Percentiles rank a stretch among this genome's conserved stretches.
These are phyloP conservation scores for Eriocheir sinensis DNA, from an alignment of 1,140 invertebrate genomes.

Conservation along the genomic window DNA sequence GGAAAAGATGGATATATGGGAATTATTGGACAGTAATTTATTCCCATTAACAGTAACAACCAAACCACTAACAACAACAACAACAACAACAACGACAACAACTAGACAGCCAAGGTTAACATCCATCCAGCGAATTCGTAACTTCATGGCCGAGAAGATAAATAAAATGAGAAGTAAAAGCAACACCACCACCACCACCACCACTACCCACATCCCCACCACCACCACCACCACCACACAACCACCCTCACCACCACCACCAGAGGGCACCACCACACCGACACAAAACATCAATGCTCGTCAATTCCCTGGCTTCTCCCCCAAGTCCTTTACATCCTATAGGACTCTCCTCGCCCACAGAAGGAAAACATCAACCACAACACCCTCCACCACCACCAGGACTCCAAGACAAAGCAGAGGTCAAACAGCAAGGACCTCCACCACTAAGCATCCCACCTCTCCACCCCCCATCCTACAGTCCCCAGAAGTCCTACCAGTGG, in stretches of 20 bases:
- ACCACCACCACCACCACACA: too few relatives aligned
- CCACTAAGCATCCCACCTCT: neutral
- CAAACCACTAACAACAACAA: neutral
- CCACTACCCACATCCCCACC: neutral
- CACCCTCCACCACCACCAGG: neutral
- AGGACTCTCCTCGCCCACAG: too few relatives aligned
- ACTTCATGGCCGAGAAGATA: conserved; percentile 51
- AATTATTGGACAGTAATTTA: neutral
- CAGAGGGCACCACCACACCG: neutral
- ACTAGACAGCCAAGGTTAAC: conserved; percentile 7
- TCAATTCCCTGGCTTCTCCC: neutral
- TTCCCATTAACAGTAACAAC: neutral
- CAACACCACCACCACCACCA: neutral
- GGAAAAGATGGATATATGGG: neutral
- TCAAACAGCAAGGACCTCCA: neutral
- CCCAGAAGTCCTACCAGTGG: neutral
- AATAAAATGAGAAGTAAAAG: neutral
- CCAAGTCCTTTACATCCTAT: too few relatives aligned
- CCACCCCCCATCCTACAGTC: neutral
- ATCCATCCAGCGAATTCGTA: conserved; percentile 55
- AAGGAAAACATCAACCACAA: neutral
- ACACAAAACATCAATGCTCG: neutral
- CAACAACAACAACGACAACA: neutral
- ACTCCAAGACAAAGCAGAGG: too few relatives aligned
- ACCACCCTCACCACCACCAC: neutral